Base-by-base conservation (phyloP, 2,888 invertebrate genomes). In the Acanthopleura granulata region DNA sequence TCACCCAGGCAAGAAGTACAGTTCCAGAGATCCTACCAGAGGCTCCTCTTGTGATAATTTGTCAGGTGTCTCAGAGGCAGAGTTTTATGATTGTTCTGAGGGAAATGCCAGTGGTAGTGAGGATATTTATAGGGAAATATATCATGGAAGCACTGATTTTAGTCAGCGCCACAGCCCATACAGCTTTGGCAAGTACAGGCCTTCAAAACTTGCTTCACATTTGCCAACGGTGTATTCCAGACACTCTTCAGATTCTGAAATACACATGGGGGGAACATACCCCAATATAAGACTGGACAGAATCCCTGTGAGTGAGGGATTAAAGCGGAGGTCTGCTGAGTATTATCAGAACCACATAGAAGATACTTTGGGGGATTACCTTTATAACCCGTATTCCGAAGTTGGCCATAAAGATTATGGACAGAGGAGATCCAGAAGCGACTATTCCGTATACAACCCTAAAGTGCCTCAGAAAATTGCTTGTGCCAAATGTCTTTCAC, bases 221-320 rank as follows among this genome's bases (percentile, higher is more conserved):
- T 57, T 57, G 12, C 57, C 57, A n/a, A 57, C 57, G 4, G 57
- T 57, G 57, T 57, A 57, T 57, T 57, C 57, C 18, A 57, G 57
- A 57, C 57, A 57, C 22, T 57, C 57, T 4, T 57, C 57, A 57
- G 57, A 57, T 22, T 57, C 57, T 57, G 57, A 57, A 57, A 57
- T 57, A 57, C n/a, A 57, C 22, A 57, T 57, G 57, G 57, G 57
- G 3, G 57, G 57, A 6, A 57, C 57, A n/a, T 57, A 57, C 57
- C 57, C 57, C 18, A 57, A 57, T 22, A 57, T 57, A 57, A 57
- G 57, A 57, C 12, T 57, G 57, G 57, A 57, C 57, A 57, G 57
- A 57, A 22, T 57, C n/a, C 57, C 57, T 18, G 22, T 3, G 22
- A 57, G 22, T 57, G 57, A 57, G 22, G 57, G 57, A 57, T 22